Percentiles rank a stretch among this genome's conserved stretches.
phyloP scores from a whole-genome alignment of 2,113 vertebrate species.

The Rhodinocichla rosea region DNA sequence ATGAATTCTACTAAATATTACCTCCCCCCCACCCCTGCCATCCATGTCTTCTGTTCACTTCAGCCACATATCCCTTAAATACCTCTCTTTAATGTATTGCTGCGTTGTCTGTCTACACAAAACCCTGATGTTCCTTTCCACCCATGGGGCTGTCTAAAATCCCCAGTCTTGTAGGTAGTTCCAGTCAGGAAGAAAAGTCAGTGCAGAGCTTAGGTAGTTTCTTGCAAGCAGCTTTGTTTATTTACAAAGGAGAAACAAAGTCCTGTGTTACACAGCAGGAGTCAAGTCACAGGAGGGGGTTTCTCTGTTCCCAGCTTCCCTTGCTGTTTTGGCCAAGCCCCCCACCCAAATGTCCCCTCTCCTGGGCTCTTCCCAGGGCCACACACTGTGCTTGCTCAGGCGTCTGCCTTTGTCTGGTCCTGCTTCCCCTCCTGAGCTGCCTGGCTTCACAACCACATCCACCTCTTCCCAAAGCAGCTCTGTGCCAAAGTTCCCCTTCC shows the following conservation, averaged over 20 bases:
- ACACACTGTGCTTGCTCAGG: conserved; percentile 15
- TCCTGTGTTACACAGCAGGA: neutral
- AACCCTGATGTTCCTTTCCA: neutral
- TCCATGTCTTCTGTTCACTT: neutral
- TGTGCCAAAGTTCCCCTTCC: neutral
- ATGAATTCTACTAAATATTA: neutral
- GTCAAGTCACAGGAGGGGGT: neutral
- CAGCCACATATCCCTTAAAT: neutral
- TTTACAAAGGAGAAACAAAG: conserved; percentile 1
- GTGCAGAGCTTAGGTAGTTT: neutral
- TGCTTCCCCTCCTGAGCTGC: neutral
- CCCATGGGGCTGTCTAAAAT: neutral
- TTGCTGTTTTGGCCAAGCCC: neutral
- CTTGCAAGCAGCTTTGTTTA: neutral
- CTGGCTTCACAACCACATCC: neutral
- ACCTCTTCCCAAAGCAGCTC: neutral
- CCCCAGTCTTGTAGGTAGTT: neutral
- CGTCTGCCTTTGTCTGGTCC: neutral
- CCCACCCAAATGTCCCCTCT: neutral
- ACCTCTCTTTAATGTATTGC: neutral
- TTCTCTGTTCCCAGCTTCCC: neutral
- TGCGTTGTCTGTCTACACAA: neutral
- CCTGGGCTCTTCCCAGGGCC: neutral
- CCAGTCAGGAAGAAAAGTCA: neutral
- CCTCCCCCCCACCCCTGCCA: too few species aligned